Percentiles rank a stretch among this genome's conserved stretches.
phyloP scores from a whole-genome alignment of 1,140 invertebrate species.

The Idris sp. region DNA sequence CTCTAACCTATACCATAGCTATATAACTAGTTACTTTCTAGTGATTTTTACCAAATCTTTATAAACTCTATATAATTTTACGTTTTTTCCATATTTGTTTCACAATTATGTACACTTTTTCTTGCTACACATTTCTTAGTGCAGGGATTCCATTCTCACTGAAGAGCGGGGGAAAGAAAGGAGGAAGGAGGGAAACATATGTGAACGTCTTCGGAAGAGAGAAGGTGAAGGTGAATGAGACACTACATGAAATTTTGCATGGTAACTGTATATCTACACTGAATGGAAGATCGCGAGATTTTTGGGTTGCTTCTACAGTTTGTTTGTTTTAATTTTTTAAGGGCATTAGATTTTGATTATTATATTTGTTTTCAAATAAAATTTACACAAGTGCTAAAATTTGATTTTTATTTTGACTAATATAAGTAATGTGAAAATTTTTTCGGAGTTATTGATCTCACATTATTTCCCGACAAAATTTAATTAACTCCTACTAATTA shows the following conservation, averaged over 20 bases:
- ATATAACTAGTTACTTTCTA: too few relatives aligned
- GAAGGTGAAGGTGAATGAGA: conserved; percentile 30
- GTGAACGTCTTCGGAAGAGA: conserved; percentile 15
- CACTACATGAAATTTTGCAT: conserved; percentile 4
- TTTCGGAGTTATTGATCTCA: not conserved
- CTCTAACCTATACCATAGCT: too few relatives aligned
- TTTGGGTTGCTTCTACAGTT: conserved; percentile 13
- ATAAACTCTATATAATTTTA: too few relatives aligned
- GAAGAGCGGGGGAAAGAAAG: not conserved
- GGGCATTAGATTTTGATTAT: not conserved
- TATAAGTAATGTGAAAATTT: too few relatives aligned
- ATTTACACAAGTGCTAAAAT: too few relatives aligned
- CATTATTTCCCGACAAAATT: conserved; percentile 12
- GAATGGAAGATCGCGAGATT: conserved; percentile 30
- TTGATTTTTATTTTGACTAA: too few relatives aligned
- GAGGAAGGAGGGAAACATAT: too few relatives aligned
- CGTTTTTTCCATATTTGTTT: not conserved
- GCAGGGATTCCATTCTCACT: conserved; percentile 26
- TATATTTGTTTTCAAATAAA: too few relatives aligned
- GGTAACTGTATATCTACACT: conserved; percentile 8
- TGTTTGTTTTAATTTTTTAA: conserved; percentile 2
- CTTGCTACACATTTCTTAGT: conserved; percentile 5
- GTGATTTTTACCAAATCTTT: too few relatives aligned
- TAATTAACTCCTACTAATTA: conserved; percentile 13
- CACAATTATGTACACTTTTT: conserved; percentile 6